Conservation (phyloP, 2,888 invertebrate species). For the Phengaris alcon region DNA sequence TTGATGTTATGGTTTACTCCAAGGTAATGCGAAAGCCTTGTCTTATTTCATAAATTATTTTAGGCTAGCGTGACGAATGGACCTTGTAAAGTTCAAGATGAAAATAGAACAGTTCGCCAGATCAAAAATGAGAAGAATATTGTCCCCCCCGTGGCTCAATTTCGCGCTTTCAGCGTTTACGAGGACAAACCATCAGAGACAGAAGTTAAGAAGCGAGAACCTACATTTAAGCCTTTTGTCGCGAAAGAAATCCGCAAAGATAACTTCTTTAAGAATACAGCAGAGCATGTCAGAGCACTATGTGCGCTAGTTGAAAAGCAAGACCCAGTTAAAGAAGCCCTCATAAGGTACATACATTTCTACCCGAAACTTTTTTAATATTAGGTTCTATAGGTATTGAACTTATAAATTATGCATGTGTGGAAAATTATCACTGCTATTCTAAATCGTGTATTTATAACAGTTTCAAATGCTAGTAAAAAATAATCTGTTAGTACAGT, state of each 20-base stretch:
- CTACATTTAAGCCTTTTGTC: constrained; percentile 64
- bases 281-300: constrained; percentile 61
- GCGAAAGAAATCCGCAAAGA: constrained; percentile 64
- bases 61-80: constrained; percentile 70
- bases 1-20: constrained; percentile 32
- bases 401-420: constrained; percentile 1
- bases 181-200: constrained; percentile 80
- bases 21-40: constrained; percentile 19
- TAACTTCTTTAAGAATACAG: constrained; percentile 56
- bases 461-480: too few species aligned
- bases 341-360: constrained; percentile 47
- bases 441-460: too few species aligned
- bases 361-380: constrained; percentile 28
- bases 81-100: constrained; percentile 72
- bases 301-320: constrained; percentile 62
- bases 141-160: constrained; percentile 83
- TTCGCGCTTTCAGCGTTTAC: constrained; percentile 87
- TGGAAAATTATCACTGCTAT: not conserved
- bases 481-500: too few species aligned
- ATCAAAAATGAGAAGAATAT: constrained; percentile 75
- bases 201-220: constrained; percentile 67
- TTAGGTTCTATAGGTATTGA: not conserved
- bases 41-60: constrained; percentile 39
- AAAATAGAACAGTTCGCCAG: constrained; percentile 67
- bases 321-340: constrained; percentile 57